Conservation (phyloP, 2,888 invertebrate genomes). For the Pristionchus fissidentatus region DNA sequence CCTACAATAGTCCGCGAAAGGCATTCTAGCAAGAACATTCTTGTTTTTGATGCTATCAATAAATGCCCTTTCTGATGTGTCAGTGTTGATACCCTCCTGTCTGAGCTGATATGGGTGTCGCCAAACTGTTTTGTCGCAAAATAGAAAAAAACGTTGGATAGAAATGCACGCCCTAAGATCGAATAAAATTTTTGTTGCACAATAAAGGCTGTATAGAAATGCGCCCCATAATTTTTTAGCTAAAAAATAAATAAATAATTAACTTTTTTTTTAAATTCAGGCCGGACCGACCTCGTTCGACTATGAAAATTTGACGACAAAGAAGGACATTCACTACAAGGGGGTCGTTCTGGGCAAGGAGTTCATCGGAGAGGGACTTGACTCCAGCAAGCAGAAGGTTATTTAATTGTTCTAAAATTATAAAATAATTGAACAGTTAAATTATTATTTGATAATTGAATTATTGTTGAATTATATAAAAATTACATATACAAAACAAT, state of each 20-base stretch:
- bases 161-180: no score
- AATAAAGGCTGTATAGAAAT: not conserved
- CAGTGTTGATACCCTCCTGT: no score
- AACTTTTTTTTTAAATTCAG: slow-evolving; percentile 51
- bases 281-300: slow-evolving; percentile 52
- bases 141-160: no score
- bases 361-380: slow-evolving; percentile 71
- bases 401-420: not conserved
- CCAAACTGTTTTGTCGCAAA: no score
- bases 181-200: no score
- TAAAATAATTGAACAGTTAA: not conserved
- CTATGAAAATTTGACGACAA: slow-evolving; percentile 68
- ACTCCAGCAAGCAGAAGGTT: slow-evolving; percentile 70
- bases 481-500: not conserved
- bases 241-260: no score
- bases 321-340: slow-evolving; percentile 72
- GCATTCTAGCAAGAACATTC: no score
- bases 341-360: slow-evolving; percentile 65
- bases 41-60: no score
- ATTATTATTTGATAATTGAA: not conserved
- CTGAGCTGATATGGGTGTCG: no score
- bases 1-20: no score
- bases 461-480: not conserved
- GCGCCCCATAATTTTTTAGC: not conserved
- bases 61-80: no score